A percentile compares a stretch with the other conserved stretches of the same genome.
phyloP scores from a whole-genome alignment of 1,140 invertebrate genomes.

The Oreohelix idahoensis region DNA sequence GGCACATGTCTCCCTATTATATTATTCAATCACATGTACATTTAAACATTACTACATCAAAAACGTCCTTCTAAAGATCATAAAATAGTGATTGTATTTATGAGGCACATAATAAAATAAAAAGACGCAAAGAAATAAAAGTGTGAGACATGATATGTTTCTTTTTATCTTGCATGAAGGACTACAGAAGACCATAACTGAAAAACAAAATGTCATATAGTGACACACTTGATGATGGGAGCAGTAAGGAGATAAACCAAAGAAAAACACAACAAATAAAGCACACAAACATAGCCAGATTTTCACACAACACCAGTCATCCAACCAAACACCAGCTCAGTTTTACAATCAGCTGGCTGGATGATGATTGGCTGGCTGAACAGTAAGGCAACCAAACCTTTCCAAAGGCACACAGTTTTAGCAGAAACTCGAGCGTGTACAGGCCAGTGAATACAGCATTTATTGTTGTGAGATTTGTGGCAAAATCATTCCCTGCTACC shows the following conservation, averaged over 20 bases:
- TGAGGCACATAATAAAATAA: too few species aligned
- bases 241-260: not conserved
- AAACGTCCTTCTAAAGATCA: too few species aligned
- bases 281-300: constrained; percentile 19
- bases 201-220: too few species aligned
- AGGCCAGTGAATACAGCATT: constrained; percentile 95
- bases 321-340: constrained; percentile 10
- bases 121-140: too few species aligned
- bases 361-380: not conserved
- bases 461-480: constrained; percentile 77
- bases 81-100: too few species aligned
- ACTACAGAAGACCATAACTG: too few species aligned
- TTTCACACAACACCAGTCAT: constrained; percentile 40
- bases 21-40: too few species aligned
- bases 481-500: constrained; percentile 43
- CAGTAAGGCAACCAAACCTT: constrained; percentile 80
- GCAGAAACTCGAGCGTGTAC: constrained; percentile 95
- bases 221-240: too few species aligned
- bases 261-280: not conserved
- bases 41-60: too few species aligned
- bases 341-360: constrained; percentile 3
- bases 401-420: constrained; percentile 97
- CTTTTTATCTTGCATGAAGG: too few species aligned
- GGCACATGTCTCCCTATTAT: too few species aligned
- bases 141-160: too few species aligned